phyloP scores from a whole-genome alignment of 2,888 invertebrate genomes.

The Polydesmus complanatus region DNA sequence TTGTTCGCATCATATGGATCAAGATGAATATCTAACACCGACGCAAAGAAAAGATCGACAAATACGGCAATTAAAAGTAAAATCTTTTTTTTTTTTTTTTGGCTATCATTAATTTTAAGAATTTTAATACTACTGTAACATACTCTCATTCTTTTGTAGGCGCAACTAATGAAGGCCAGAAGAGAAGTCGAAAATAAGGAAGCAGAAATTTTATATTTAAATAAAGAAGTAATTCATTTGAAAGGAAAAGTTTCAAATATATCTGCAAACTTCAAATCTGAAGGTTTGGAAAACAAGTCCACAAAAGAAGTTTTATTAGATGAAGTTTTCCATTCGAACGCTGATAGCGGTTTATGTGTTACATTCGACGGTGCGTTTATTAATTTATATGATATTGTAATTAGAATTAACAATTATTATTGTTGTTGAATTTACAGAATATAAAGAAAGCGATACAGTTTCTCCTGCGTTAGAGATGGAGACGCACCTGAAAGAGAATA shows the following conservation, averaged over 20 bases:
- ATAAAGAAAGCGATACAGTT: background rate
- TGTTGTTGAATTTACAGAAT: background rate
- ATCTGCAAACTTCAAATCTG: background rate
- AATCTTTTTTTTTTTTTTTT: conserved; percentile 9
- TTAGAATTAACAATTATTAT: background rate
- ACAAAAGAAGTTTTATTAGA: conserved; percentile 31
- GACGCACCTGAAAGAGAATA: no score
- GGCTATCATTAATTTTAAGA: no score
- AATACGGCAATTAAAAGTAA: conserved; percentile 50
- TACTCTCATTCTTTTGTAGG: no score
- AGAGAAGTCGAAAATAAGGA: conserved; percentile 67
- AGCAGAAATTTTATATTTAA: conserved; percentile 60
- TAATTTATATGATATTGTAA: background rate
- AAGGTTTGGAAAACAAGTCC: background rate
- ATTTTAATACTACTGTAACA: no score
- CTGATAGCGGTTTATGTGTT: conserved; percentile 17
- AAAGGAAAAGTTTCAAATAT: conserved; percentile 30
- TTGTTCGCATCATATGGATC: conserved; percentile 51
- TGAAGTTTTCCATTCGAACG: conserved; percentile 43
- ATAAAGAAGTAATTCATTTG: conserved; percentile 65
- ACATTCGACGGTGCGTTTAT: conserved; percentile 19
- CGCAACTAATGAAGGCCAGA: conserved; percentile 54
- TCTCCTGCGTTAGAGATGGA: conserved; percentile 4
- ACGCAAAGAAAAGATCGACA: conserved; percentile 72
- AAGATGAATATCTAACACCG: conserved; percentile 72